Percentiles rank a stretch among this genome's conserved stretches.
Conservation (phyloP, 2,113 vertebrate genomes). For the Toxotes jaculatrix region DNA sequence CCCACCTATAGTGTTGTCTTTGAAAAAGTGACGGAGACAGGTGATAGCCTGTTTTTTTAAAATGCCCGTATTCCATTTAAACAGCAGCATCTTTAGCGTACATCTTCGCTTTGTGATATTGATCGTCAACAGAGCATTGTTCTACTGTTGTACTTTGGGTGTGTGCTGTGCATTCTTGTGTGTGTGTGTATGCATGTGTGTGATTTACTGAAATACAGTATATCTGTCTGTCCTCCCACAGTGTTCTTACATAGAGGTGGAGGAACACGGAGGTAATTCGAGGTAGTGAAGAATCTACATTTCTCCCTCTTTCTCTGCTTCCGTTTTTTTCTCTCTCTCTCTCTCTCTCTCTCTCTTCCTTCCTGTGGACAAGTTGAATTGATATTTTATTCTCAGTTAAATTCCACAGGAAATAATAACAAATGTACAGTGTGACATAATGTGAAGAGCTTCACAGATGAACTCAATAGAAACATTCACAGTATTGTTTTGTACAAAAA, state of each 20-base stretch:
- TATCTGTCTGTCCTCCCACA: slow-evolving; percentile 41
- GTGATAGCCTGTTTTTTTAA: no score
- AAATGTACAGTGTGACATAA: not conserved
- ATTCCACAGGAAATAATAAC: not conserved
- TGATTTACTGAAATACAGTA: not conserved
- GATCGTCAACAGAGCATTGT: not conserved
- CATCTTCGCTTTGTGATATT: not conserved
- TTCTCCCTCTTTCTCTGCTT: not conserved
- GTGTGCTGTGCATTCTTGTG: not conserved
- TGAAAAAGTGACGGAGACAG: not conserved
- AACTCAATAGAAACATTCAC: not conserved
- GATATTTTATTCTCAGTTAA: slow-evolving; percentile 7
- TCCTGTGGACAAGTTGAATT: not conserved
- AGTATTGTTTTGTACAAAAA: not conserved
- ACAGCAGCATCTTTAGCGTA: not conserved
- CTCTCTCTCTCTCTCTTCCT: not conserved
- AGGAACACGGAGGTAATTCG: slow-evolving; percentile 30
- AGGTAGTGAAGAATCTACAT: slow-evolving; percentile 18
- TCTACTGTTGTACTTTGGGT: not conserved
- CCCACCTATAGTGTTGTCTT: not conserved
- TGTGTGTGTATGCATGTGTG: not conserved
- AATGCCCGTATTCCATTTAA: not conserved
- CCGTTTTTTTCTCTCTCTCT: not conserved
- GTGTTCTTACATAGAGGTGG: slow-evolving; percentile 35
- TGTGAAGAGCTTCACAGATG: not conserved